Base-by-base conservation (phyloP, 2,797 vertebrate species). In the Lutra lutra region DNA sequence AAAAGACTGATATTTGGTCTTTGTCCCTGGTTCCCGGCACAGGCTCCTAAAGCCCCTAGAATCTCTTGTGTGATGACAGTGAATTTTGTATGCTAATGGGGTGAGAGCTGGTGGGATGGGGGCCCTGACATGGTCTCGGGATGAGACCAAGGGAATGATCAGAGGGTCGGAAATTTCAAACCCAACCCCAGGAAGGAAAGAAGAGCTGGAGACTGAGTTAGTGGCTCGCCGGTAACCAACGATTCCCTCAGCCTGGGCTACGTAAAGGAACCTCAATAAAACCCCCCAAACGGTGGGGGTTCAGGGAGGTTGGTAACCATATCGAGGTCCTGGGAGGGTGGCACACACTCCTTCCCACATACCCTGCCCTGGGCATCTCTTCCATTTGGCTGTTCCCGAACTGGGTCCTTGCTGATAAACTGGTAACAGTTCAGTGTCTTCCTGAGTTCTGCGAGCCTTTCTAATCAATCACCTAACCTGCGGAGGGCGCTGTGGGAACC, bases 231-330 rank as follows among this genome's bases (percentile, higher is more conserved):
- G 20, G 0, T 20, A 66, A 58, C 20, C 54, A 40, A 4, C 3
- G 62, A 80, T 7, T 62, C 35, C 25, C 5, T 70, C 60, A 60
- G 35, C n/a, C 66, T n/a, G 5, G 20, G 11, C 75, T 5, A 2
- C 0, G 0, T n/a, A 27, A 5, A 1, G 56, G 64, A 29, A n/a
- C 54, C 56, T 73, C 66, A 43, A 7, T 7, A 51, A 51, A 51
- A 35, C 21, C 27, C 3, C 48, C 29, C 9, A 7, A 78, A 21
- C 0, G 0, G 25, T 2, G 8, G 60, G 43, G 38, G 40, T 27
- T 23, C 15, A 13, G 40, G 66, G 40, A 60, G 21, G 66, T 0
- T 29, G 11, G 78, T 25, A 23, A 72, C 12, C 15, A 20, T 2
- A 43, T 1, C 0, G 1, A 48, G 32, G 32, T 4, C 15, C 62